These are phyloP conservation scores for Papilio helenus DNA, from an alignment of 1,140 invertebrate genomes.

Conservation along the genomic window DNA sequence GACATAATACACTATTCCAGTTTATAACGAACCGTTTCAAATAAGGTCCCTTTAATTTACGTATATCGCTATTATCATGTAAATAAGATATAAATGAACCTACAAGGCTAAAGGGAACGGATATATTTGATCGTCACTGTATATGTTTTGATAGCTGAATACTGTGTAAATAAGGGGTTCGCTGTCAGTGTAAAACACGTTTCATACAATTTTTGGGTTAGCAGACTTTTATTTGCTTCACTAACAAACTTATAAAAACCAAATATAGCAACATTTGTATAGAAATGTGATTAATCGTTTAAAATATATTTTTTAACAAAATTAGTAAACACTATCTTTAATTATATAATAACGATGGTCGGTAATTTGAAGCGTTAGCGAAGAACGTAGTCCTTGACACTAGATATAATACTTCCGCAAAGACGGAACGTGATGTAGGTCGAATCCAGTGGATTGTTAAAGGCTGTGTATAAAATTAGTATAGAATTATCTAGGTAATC, in stretches of 20 bases:
- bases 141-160: neutral
- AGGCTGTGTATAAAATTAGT: neutral
- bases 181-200: neutral
- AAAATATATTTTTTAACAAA: neutral
- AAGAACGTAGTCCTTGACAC: neutral
- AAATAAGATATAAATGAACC: neutral
- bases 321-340: neutral
- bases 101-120: neutral
- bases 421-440: conserved; percentile 7
- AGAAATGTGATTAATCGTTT: too few relatives aligned
- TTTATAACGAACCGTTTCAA: conserved; percentile 1
- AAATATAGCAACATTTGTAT: too few relatives aligned
- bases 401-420: neutral
- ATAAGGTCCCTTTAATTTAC: conserved; percentile 16
- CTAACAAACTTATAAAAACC: too few relatives aligned
- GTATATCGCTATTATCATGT: conserved; percentile 2
- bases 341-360: neutral
- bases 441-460: neutral
- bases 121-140: neutral
- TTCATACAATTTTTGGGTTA: neutral
- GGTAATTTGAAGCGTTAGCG: neutral
- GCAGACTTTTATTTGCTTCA: neutral
- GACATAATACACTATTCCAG: conserved; percentile 1
- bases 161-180: neutral
- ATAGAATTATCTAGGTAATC: neutral